Base-by-base conservation (phyloP, 2,113 vertebrate species). In the Heterochromis multidens region DNA sequence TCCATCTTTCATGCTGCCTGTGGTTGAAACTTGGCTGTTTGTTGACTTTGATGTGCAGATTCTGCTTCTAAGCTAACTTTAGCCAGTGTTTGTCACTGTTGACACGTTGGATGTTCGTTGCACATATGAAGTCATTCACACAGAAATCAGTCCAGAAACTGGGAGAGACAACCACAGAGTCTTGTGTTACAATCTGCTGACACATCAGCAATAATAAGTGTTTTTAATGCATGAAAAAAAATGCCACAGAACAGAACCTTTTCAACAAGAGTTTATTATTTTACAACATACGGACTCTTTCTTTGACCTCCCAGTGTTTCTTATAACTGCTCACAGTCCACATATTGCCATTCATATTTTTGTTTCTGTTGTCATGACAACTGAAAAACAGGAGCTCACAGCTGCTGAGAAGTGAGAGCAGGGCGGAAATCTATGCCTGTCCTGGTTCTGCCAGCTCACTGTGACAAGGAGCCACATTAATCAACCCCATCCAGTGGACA, bases 391-490 rank as follows among this genome's bases (percentile, higher is more conserved):
- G 49, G 35, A 0, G 52, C 40, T 11, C 12, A 6, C 33, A n/a
- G 85, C 57, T 25, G 52, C 6, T 14, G 52, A 67, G 21, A 27
- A 23, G 31, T 2, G 65, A 33, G 80, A 77, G n/a, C 52, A 17
- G 74, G 40, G 40, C 49, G 74, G 61, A 87, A 43, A 35, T 82
- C 74, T 77, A 74, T 14, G 61, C 29, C 82, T 93, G 93, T 85
- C 93, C 95, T 93, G 94, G 89, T 94, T 95, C 94, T 94, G 93
- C 93, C 92, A 82, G 84, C 85, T 89, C 54, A 29, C 87, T 63
- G 85, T 89, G 90, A 92, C 76, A 49, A 88, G 87, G 60, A 91
- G 90, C 88, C 72, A 67, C 91, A 94, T 96, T 92, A 95, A 95
- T 95, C 94, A 93, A 76, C 84, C 72, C 79, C 58, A 27, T 92